A percentile compares a stretch with the other conserved stretches of the same genome.
Conservation (phyloP, 2,113 vertebrate species). For the Haplotaxodon microlepis region DNA sequence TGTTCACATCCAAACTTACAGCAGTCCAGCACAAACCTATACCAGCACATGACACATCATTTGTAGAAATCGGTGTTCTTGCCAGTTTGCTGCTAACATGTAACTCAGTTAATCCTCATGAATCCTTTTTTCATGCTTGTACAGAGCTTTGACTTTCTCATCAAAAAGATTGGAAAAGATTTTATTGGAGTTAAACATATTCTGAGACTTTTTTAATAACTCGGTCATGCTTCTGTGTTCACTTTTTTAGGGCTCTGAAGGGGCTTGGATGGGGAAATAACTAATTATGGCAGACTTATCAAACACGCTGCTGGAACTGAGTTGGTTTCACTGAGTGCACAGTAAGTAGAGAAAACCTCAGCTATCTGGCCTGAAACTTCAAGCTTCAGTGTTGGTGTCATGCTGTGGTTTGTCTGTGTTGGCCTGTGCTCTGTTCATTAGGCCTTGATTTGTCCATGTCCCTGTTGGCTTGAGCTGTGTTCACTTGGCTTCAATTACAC, state of each 20-base stretch:
- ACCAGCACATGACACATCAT: not conserved
- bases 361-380: not conserved
- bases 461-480: not conserved
- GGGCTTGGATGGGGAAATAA: not conserved
- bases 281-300: not conserved
- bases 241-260: rapidly evolving
- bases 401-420: conserved; percentile 5
- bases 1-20: not conserved
- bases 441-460: conserved; percentile 14
- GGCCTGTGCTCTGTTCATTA: conserved; percentile 11
- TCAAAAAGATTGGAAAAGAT: not conserved
- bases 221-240: not conserved
- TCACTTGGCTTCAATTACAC: conserved; percentile 17
- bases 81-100: not conserved
- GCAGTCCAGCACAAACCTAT: not conserved
- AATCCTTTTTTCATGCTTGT: not conserved
- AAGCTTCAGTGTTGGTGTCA: not conserved
- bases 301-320: not conserved
- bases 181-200: not conserved
- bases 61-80: not conserved
- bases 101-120: not conserved
- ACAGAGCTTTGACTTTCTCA: not conserved
- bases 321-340: not conserved
- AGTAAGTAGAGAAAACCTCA: not conserved
- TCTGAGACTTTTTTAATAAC: not conserved